Conservation (phyloP, 2,113 vertebrate genomes). For the Mus spicilegus region DNA sequence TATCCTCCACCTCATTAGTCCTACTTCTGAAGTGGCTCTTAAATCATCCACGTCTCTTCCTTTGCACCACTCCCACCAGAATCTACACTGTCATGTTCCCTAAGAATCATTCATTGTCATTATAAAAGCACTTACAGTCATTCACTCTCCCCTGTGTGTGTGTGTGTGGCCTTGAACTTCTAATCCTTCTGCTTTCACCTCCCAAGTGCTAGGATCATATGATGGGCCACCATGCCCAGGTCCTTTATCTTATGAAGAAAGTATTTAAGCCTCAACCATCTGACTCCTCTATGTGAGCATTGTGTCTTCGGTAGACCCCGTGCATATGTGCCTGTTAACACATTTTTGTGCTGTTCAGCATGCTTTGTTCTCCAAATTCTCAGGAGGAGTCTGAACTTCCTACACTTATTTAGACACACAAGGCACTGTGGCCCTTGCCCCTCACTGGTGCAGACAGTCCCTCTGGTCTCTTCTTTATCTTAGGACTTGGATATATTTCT, state of each 20-base stretch:
- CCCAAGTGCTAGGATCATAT: not conserved
- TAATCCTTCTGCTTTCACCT: not conserved
- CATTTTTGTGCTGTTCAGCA: not conserved
- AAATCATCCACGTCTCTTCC: conserved; percentile 3
- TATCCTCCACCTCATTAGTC: not conserved
- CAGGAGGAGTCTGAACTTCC: not conserved
- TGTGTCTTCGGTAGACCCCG: not conserved
- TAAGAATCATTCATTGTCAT: not conserved
- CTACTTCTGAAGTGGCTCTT: not conserved
- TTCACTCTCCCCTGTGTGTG: not conserved
- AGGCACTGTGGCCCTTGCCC: not conserved
- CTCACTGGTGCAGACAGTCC: not conserved
- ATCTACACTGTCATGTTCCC: not conserved
- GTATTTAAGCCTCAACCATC: not conserved
- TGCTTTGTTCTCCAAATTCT: not conserved
- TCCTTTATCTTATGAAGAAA: not conserved
- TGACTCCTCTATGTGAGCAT: not conserved
- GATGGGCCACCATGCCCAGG: too few relatives aligned
- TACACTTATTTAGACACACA: not conserved
- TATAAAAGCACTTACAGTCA: not conserved
- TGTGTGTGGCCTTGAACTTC: not conserved
- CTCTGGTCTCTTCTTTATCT: not conserved
- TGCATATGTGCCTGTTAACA: not conserved
- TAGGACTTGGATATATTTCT: not conserved
- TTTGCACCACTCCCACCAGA: not conserved